Conservation (phyloP, 2,888 invertebrate species). For the Drosophila greeni region DNA sequence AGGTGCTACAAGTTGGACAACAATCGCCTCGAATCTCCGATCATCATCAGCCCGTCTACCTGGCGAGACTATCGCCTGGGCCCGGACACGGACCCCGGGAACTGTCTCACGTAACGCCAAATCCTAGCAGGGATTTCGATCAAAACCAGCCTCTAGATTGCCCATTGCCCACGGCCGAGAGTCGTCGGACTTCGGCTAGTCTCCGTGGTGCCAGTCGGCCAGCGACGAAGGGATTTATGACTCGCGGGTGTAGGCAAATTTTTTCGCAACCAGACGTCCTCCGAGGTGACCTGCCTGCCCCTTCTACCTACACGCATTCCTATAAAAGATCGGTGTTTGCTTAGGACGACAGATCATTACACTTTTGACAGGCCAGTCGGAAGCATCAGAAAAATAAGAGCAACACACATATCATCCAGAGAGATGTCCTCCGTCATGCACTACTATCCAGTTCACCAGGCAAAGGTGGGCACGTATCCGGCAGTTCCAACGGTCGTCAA, state of each 20-base stretch:
- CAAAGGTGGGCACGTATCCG: slow-evolving; percentile 52
- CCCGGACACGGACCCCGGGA: slow-evolving; percentile 11
- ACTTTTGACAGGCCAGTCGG: slow-evolving; percentile 45
- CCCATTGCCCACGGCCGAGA: slow-evolving; percentile 38
- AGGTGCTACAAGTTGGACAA: slow-evolving; percentile 66
- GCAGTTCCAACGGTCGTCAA: slow-evolving; percentile 46
- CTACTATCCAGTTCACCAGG: slow-evolving; percentile 66
- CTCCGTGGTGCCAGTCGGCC: slow-evolving; percentile 32
- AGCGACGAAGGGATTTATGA: slow-evolving; percentile 65
- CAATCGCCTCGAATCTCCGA: slow-evolving; percentile 35
- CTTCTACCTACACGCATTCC: slow-evolving; percentile 17
- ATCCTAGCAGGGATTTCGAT: slow-evolving; percentile 65
- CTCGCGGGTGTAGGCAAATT: slow-evolving; percentile 69
- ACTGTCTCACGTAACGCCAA: slow-evolving; percentile 58
- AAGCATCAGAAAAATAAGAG: slow-evolving; percentile 20
- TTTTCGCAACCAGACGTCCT: slow-evolving; percentile 48
- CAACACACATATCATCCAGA: background rate
- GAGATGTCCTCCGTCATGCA: slow-evolving; percentile 69
- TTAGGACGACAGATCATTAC: slow-evolving; percentile 46
- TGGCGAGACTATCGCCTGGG: slow-evolving; percentile 36
- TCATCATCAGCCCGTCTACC: slow-evolving; percentile 59
- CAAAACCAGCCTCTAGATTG: slow-evolving; percentile 68
- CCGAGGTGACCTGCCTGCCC: slow-evolving; percentile 7
- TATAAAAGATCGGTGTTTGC: slow-evolving; percentile 27
- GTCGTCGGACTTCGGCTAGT: slow-evolving; percentile 54